Percentiles rank a stretch among this genome's conserved stretches.
phyloP scores from a whole-genome alignment of 37 sponge, comb jelly and placozoan genomes.

The Halichondria panicea region DNA sequence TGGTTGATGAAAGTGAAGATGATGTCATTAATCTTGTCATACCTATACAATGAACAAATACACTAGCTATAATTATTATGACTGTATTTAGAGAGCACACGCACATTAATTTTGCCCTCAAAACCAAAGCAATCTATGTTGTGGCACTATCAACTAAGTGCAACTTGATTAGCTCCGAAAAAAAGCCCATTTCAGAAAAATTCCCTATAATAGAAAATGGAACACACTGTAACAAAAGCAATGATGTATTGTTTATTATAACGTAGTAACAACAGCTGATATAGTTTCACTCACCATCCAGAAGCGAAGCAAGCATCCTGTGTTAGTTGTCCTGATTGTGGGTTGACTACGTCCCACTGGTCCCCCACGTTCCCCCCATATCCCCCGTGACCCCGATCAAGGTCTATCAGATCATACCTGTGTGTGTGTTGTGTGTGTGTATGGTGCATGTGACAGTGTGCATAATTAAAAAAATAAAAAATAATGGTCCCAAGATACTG shows the following conservation, averaged over 20 bases:
- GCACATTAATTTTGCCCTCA: neutral
- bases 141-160: too few species aligned
- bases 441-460: neutral
- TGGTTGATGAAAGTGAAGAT: slow-evolving; percentile 37
- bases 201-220: too few species aligned
- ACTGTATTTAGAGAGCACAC: too few species aligned
- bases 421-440: neutral
- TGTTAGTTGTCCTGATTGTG: neutral
- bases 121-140: neutral
- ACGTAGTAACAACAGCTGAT: too few species aligned
- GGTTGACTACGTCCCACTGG: slow-evolving; percentile 55
- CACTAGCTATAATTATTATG: neutral
- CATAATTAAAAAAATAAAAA: too few species aligned
- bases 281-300: slow-evolving; percentile 52
- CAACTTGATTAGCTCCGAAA: too few species aligned
- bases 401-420: slow-evolving; percentile 69
- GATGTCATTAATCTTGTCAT: slow-evolving; percentile 39
- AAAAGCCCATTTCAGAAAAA: too few species aligned
- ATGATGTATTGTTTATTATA: too few species aligned
- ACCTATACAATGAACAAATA: slow-evolving; percentile 10
- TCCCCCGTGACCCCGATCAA: slow-evolving; percentile 55
- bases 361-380: slow-evolving; percentile 57
- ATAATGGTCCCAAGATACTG: too few species aligned
- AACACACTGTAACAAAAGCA: too few species aligned
- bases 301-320: slow-evolving; percentile 66